Evolutionary conservation across 2,113 vertebrate genomes (phyloP).

Genomic region (Phaetusa simplex): DNA sequence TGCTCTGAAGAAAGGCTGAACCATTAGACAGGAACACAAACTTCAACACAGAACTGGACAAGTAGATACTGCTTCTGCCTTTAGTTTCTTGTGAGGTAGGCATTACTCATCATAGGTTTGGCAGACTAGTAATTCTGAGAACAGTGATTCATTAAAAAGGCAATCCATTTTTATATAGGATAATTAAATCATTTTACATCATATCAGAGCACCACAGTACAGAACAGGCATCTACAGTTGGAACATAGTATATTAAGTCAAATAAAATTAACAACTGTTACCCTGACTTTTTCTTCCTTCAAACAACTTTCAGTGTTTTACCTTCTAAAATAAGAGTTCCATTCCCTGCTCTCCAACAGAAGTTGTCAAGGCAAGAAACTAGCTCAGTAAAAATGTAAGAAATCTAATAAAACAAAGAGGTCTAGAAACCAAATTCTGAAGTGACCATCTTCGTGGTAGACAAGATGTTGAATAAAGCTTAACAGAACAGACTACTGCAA

Average conservation of each 20-base stretch:
- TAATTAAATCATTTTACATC: constrained; percentile 5
- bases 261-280: background rate
- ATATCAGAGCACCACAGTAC: background rate
- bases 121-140: background rate
- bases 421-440: background rate
- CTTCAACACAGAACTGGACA: background rate
- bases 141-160: background rate
- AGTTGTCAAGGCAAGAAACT: background rate
- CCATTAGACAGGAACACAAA: background rate
- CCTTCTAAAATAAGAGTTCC: background rate
- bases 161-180: background rate
- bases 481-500: background rate
- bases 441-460: background rate
- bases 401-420: background rate
- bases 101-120: background rate
- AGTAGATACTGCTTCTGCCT: background rate
- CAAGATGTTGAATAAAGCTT: background rate
- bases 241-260: background rate
- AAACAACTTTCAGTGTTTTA: background rate
- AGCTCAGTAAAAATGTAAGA: background rate
- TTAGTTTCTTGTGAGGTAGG: background rate
- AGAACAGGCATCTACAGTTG: background rate
- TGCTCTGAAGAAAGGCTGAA: background rate
- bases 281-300: background rate
- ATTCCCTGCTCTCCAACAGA: background rate